Evolutionary conservation across 2,797 vertebrate genomes (phyloP).

Genomic region (Neostethus bicornis): DNA sequence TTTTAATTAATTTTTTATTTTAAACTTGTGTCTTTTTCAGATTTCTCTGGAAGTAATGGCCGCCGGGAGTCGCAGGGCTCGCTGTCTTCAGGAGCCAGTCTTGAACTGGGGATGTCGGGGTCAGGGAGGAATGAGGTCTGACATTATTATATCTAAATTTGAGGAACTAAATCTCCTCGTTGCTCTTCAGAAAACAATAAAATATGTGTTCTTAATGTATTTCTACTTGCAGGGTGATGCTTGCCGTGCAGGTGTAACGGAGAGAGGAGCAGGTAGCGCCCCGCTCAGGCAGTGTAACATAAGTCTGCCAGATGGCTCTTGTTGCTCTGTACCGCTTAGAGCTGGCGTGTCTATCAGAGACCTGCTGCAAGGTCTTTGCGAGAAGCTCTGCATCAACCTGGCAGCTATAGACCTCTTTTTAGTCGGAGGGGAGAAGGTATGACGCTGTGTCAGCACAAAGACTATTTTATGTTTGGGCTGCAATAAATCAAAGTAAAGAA

Average conservation of each 20-base stretch:
- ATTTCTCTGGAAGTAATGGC: slow-evolving; percentile 87
- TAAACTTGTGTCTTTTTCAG: slow-evolving; percentile 66
- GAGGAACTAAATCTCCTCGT: no score
- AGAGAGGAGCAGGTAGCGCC: slow-evolving; percentile 73
- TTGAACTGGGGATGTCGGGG: slow-evolving; percentile 88
- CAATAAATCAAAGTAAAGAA: not conserved
- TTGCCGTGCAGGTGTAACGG: slow-evolving; percentile 76
- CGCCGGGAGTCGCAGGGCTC: slow-evolving; percentile 95
- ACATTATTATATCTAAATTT: no score
- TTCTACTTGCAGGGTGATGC: slow-evolving; percentile 79
- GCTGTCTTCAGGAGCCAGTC: slow-evolving; percentile 92
- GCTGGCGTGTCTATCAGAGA: slow-evolving; percentile 92
- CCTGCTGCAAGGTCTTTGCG: slow-evolving; percentile 89
- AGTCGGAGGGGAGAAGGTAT: slow-evolving; percentile 95
- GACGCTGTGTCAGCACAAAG: not conserved
- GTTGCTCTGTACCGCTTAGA: slow-evolving; percentile 85
- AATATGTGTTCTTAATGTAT: slow-evolving; percentile 1
- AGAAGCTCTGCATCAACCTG: slow-evolving; percentile 92
- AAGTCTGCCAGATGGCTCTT: slow-evolving; percentile 90
- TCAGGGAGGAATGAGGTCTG: slow-evolving; percentile 84
- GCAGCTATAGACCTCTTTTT: slow-evolving; percentile 96
- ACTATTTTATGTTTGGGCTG: not conserved
- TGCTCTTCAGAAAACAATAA: no score
- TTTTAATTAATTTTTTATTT: no score
- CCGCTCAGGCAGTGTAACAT: slow-evolving; percentile 89